Percentiles rank a stretch among this genome's conserved stretches.
Evolutionary conservation across 2,113 vertebrate genomes (phyloP).

Genomic region (Anguilla rostrata): DNA sequence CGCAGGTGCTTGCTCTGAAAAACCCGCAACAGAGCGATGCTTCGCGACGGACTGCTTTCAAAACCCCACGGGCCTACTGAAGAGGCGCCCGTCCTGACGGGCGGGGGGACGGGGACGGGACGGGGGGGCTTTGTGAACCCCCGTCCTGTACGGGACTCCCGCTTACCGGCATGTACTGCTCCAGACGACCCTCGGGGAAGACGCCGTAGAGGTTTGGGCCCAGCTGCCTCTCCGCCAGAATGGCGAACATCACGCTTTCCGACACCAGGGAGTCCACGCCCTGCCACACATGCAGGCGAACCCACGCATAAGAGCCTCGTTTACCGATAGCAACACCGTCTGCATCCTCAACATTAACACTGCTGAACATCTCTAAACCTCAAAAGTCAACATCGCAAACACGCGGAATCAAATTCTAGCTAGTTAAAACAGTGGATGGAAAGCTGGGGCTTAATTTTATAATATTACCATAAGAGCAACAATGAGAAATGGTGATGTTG

Average conservation of each 20-base stretch:
- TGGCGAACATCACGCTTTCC: conserved; percentile 95
- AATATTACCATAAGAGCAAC: background rate
- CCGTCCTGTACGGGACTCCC: background rate
- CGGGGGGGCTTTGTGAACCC: background rate
- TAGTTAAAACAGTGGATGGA: background rate
- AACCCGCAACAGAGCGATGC: background rate
- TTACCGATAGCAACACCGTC: background rate
- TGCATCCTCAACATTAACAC: background rate
- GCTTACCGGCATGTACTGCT: conserved; percentile 88
- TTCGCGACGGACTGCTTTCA: background rate
- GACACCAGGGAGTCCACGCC: conserved; percentile 88
- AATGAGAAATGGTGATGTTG: background rate
- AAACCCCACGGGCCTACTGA: background rate
- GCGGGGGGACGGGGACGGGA: too few species aligned
- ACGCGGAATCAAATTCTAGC: background rate
- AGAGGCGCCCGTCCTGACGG: too few species aligned
- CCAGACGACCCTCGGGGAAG: conserved; percentile 88
- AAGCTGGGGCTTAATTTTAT: background rate
- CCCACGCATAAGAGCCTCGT: background rate
- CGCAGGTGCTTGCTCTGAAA: conserved; percentile 76
- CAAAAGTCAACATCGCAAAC: background rate
- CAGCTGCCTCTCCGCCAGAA: conserved; percentile 84
- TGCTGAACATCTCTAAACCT: background rate
- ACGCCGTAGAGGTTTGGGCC: conserved; percentile 90
- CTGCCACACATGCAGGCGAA: conserved; percentile 55